Percentiles rank a stretch among this genome's conserved stretches.
Conservation (phyloP, 2,888 invertebrate genomes). For the Ecliptopera silaceata region DNA sequence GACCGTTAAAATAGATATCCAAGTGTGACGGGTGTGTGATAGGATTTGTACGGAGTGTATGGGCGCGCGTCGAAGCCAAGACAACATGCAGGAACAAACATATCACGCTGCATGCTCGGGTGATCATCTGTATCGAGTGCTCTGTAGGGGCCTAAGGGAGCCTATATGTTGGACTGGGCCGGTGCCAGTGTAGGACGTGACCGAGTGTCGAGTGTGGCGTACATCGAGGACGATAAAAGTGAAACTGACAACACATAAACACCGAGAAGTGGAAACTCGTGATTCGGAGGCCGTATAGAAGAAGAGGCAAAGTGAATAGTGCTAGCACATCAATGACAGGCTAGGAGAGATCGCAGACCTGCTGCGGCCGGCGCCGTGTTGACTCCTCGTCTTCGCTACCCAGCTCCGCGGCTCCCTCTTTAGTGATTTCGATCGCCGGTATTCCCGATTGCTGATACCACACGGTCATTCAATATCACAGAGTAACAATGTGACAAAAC, state of each 20-base stretch:
- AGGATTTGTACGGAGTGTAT: conserved; percentile 50
- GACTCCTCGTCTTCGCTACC: conserved; percentile 86
- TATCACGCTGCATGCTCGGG: conserved; percentile 76
- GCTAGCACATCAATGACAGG: conserved; percentile 81
- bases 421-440: conserved; percentile 89
- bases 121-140: conserved; percentile 74
- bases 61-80: conserved; percentile 77
- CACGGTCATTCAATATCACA: conserved; percentile 75
- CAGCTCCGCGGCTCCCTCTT: conserved; percentile 87
- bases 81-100: conserved; percentile 80
- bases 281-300: conserved; percentile 72
- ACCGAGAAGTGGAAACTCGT: conserved; percentile 78
- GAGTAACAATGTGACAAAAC: conserved; percentile 58
- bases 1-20: conserved; percentile 46
- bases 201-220: conserved; percentile 64
- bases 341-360: conserved; percentile 81
- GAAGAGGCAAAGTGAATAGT: conserved; percentile 78
- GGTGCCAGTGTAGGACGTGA: conserved; percentile 43
- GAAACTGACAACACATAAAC: conserved; percentile 78
- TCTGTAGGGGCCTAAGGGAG: conserved; percentile 52
- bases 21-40: conserved; percentile 62
- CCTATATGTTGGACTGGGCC: conserved; percentile 29
- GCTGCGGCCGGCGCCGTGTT: conserved; percentile 74
- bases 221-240: conserved; percentile 71
- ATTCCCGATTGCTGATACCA: conserved; percentile 83